Base-by-base conservation (phyloP, 2,797 vertebrate genomes). In the Channa striata region DNA sequence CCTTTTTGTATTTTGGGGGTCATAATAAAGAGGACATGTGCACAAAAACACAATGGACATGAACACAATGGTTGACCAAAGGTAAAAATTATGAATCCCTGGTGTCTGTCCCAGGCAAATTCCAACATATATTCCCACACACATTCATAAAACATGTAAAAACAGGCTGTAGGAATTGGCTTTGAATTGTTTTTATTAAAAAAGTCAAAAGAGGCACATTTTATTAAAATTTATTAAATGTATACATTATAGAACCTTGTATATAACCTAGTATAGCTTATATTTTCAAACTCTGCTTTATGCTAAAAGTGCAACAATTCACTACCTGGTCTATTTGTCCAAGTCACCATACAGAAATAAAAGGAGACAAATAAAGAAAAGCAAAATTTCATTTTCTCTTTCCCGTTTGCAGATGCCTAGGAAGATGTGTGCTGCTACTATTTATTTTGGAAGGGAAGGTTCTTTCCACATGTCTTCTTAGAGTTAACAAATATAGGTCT, bases 41-140 rank as follows among this genome's bases (percentile, higher is more conserved):
- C 80, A 86, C 87, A 84, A 92, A 88, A 93, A 91, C 89, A 94
- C 93, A 94, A 94, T 93, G 86, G 91, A 72, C 82, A 80, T 71
- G 85, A 86, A 89, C 68, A 92, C 91, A 94, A 94, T 93, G 83
- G 85, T 56, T 40, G 80, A 74, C n/a, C 73, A 78, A 74, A 86
- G 86, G 88, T 88, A 82, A 85, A 84, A 88, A 76, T 81, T 71
- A 82, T 16, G 65, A 85, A 88, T 89, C 89, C 87, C 80, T 25
- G 1, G 82, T 82, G 89, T 80, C 76, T 72, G 58, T 82, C 30
- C 12, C 42, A 19, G 52, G 20, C 37, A 82, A 80, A 86, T 87
- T 85, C 77, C 81, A 68, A 11, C 65, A 66, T 51, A 70, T 72
- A 82, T 92, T 87, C 82, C 85, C 89, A 91, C 86, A 86, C 80